Evolutionary conservation across 2,888 invertebrate genomes (phyloP).

Genomic region (Trissolcus brochymenae): DNA sequence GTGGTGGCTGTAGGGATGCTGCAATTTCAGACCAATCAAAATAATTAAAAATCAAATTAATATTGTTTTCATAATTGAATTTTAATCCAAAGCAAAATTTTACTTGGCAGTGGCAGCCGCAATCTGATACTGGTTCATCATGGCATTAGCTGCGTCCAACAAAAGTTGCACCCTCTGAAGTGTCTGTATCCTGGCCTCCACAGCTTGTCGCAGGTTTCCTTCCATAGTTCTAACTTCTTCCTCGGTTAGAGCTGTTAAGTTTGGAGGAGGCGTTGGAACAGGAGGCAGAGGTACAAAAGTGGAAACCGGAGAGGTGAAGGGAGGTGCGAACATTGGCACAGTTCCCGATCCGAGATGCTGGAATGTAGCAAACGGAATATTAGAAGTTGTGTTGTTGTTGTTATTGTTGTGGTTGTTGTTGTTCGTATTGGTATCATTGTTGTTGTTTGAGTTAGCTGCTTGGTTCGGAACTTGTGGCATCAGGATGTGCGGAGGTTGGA

Average conservation of each 20-base stretch:
- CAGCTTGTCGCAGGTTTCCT: slow-evolving; percentile 89
- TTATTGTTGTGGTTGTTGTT: slow-evolving; percentile 35
- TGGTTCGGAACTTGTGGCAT: slow-evolving; percentile 58
- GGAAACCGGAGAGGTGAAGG: slow-evolving; percentile 77
- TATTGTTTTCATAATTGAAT: not conserved
- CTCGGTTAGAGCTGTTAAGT: slow-evolving; percentile 84
- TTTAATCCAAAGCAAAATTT: slow-evolving; percentile 48
- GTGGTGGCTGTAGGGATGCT: slow-evolving; percentile 62
- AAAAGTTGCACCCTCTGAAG: slow-evolving; percentile 91
- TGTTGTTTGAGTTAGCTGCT: slow-evolving; percentile 45
- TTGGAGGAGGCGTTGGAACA: slow-evolving; percentile 87
- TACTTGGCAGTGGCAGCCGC: slow-evolving; percentile 79
- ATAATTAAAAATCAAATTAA: not conserved
- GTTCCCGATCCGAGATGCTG: slow-evolving; percentile 66
- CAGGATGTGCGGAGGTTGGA: slow-evolving; percentile 64
- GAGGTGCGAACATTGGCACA: slow-evolving; percentile 77
- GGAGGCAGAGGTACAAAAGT: slow-evolving; percentile 79
- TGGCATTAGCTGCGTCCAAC: slow-evolving; percentile 93
- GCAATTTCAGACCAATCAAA: slow-evolving; percentile 4
- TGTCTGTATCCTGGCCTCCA: slow-evolving; percentile 93
- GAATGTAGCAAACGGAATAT: slow-evolving; percentile 61
- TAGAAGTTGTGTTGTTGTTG: slow-evolving; percentile 56
- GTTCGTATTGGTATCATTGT: slow-evolving; percentile 41
- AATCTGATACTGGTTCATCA: slow-evolving; percentile 95
- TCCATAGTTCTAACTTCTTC: slow-evolving; percentile 94